These are phyloP conservation scores for Micronycteris hirsuta DNA, from an alignment of 2,113 vertebrate genomes.

Conservation along the genomic window DNA sequence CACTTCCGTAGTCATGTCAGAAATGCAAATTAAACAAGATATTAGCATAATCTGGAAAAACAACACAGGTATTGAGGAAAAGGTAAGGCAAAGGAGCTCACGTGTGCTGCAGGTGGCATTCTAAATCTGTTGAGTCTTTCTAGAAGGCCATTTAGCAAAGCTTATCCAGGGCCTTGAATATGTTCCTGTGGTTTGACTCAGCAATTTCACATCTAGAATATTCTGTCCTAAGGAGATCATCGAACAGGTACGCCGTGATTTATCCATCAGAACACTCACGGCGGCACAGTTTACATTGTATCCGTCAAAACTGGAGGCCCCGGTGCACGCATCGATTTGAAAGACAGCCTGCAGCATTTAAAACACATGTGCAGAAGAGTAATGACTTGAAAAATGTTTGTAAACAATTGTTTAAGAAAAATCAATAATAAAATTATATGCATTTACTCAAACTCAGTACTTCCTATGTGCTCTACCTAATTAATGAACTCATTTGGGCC, in stretches of 20 bases:
- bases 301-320: not conserved
- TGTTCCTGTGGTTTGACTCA: not conserved
- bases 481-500: not conserved
- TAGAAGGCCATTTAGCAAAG: constrained; percentile 36
- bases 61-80: not conserved
- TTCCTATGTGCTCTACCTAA: not conserved
- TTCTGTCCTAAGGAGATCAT: not conserved
- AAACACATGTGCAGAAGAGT: not conserved
- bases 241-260: not conserved
- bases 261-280: not conserved
- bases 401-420: constrained; percentile 22
- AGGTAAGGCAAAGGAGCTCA: not conserved
- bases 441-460: constrained; percentile 14
- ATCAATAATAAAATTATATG: not conserved
- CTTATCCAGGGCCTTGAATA: constrained; percentile 28
- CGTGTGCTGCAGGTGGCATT: not conserved
- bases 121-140: not conserved
- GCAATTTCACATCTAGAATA: not conserved
- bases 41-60: not conserved
- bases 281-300: not conserved
- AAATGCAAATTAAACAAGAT: constrained; percentile 18
- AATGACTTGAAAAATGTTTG: constrained; percentile 7
- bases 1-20: not conserved
- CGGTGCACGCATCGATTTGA: not conserved
- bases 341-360: not conserved